Evolutionary conservation across 30 jellyfish, hydroid and myxozoan species (phyloP).

Genomic region (Rhopilema esculentum): DNA sequence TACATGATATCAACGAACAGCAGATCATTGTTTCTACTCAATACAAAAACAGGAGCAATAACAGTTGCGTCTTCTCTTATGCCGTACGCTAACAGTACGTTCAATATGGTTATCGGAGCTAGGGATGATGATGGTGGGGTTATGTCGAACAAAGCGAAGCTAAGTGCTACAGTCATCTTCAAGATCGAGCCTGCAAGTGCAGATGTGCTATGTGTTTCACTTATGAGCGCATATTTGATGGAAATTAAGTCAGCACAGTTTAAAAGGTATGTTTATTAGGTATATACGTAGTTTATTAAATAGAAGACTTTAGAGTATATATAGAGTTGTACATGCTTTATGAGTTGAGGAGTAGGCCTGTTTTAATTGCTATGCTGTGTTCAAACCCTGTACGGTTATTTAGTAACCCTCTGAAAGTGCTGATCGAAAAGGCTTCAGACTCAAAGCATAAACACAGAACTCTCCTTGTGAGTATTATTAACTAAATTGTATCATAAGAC

Average conservation of each 20-base stretch:
- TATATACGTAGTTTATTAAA: too few species aligned
- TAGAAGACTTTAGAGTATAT: too few species aligned
- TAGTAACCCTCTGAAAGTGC: too few species aligned
- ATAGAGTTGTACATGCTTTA: too few species aligned
- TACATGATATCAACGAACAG: conserved; percentile 48
- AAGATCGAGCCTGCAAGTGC: conserved; percentile 58
- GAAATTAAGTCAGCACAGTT: conserved; percentile 12
- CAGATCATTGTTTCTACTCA: conserved; percentile 42
- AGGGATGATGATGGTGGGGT: conserved; percentile 64
- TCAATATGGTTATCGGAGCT: conserved; percentile 59
- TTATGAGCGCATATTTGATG: conserved; percentile 26
- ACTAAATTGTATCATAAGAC: too few species aligned
- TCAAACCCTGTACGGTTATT: too few species aligned
- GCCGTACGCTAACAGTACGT: conserved; percentile 58
- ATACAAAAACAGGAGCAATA: conserved; percentile 53
- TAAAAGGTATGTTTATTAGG: conserved; percentile 22
- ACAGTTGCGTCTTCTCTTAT: conserved; percentile 65
- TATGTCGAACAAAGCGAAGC: conserved; percentile 15
- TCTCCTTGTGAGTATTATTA: too few species aligned
- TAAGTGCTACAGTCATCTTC: conserved; percentile 50
- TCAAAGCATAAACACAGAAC: too few species aligned
- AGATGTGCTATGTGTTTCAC: conserved; percentile 56
- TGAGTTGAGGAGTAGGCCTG: too few species aligned
- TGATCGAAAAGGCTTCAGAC: too few species aligned
- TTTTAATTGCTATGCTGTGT: too few species aligned